Percentiles rank a stretch among this genome's conserved stretches.
Evolutionary conservation across 1,140 invertebrate species (phyloP).

Genomic region (Drosophila navojoa): DNA sequence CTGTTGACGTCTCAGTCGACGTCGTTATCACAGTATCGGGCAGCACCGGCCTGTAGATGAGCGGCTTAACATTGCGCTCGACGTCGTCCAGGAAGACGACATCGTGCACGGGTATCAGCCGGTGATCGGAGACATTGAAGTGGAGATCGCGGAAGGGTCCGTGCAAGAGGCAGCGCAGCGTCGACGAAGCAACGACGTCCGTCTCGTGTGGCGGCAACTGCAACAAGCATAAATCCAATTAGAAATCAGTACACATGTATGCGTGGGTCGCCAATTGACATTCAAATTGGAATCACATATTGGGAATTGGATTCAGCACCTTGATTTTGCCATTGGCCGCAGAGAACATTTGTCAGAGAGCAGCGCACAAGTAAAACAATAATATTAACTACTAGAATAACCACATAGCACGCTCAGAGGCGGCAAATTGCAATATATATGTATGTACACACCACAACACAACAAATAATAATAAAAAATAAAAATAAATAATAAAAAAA

Average conservation of each 20-base stretch:
- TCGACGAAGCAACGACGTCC: slow-evolving; percentile 47
- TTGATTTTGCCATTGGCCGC: slow-evolving; percentile 77
- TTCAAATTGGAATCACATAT: slow-evolving; percentile 15
- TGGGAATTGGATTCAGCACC: slow-evolving; percentile 35
- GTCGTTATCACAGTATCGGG: slow-evolving; percentile 31
- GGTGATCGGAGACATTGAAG: slow-evolving; percentile 69
- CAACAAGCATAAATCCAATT: slow-evolving; percentile 22
- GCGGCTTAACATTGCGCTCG: slow-evolving; percentile 66
- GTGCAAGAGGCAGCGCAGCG: slow-evolving; percentile 72
- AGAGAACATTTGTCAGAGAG: slow-evolving; percentile 67
- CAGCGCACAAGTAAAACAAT: not conserved
- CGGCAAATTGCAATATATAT: not conserved
- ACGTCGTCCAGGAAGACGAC: slow-evolving; percentile 79
- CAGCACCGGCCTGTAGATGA: slow-evolving; percentile 74
- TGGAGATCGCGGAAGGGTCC: slow-evolving; percentile 76
- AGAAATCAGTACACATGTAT: not conserved
- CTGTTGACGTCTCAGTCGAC: slow-evolving; percentile 10
- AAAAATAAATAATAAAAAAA: slow-evolving; percentile 9
- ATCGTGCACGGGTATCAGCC: slow-evolving; percentile 73
- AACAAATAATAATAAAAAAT: slow-evolving; percentile 2
- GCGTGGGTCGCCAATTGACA: not conserved
- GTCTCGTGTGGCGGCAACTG: slow-evolving; percentile 68
- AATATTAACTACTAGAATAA: slow-evolving; percentile 17
- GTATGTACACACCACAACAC: slow-evolving; percentile 22
- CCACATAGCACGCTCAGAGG: not conserved